Conservation (phyloP, 2,888 invertebrate species). For the Drosophila maculinotata region DNA sequence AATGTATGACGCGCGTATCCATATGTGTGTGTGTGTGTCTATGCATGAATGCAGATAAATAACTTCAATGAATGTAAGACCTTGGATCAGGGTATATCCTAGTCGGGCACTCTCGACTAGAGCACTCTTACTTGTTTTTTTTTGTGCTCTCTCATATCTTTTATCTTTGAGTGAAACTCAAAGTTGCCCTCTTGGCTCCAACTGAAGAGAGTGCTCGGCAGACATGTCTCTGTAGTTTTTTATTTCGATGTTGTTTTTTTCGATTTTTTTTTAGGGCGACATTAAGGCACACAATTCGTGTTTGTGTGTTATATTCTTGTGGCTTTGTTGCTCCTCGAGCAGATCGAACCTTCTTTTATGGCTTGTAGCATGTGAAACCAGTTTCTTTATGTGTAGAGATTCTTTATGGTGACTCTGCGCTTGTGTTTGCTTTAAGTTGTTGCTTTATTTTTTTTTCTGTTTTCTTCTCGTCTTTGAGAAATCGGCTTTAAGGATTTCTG, state of each 20-base stretch:
- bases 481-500: constrained; percentile 73
- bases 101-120: too few relatives aligned
- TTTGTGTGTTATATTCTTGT: constrained; percentile 60
- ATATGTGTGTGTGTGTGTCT: too few relatives aligned
- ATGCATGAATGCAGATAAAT: too few relatives aligned
- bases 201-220: constrained; percentile 12
- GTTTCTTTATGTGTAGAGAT: constrained; percentile 73
- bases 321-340: constrained; percentile 39
- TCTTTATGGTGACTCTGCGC: constrained; percentile 61
- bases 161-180: constrained; percentile 56
- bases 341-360: constrained; percentile 70
- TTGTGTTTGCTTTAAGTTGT: constrained; percentile 48
- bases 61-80: too few relatives aligned
- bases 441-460: constrained; percentile 28
- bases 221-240: constrained; percentile 14
- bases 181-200: constrained; percentile 17
- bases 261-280: constrained; percentile 64
- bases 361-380: constrained; percentile 63
- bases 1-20: too few relatives aligned
- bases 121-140: too few relatives aligned
- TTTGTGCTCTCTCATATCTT: constrained; percentile 18
- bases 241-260: constrained; percentile 5
- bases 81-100: too few relatives aligned
- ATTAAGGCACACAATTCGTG: constrained; percentile 56
- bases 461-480: constrained; percentile 54